Evolutionary conservation across 2,888 invertebrate species (phyloP).

Genomic region (Bembecia ichneumoniformis): DNA sequence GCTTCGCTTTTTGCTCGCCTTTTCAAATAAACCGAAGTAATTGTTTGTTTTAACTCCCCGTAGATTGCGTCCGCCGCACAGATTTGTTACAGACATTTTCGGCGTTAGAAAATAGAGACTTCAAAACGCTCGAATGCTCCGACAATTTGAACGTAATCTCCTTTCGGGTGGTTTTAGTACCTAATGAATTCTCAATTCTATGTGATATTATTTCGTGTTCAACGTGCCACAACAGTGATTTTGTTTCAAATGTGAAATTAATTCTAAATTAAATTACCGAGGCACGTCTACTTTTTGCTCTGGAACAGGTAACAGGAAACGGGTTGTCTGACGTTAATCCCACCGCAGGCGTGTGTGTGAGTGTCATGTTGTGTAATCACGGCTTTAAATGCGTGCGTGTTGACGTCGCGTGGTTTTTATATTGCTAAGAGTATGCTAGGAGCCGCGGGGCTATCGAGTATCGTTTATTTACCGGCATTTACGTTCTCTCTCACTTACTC

Average conservation of each 20-base stretch:
- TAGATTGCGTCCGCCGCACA: slow-evolving; percentile 59
- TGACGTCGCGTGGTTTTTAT: slow-evolving; percentile 53
- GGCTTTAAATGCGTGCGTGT: slow-evolving; percentile 40
- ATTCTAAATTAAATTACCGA: slow-evolving; percentile 62
- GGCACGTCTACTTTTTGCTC: slow-evolving; percentile 53
- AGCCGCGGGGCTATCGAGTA: slow-evolving; percentile 42
- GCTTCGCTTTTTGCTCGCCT: slow-evolving; percentile 62
- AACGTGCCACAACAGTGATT: slow-evolving; percentile 14
- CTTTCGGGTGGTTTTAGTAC: slow-evolving; percentile 9
- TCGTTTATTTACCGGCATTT: slow-evolving; percentile 40
- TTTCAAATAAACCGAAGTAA: slow-evolving; percentile 68
- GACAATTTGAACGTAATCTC: slow-evolving; percentile 19
- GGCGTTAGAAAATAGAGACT: slow-evolving; percentile 54
- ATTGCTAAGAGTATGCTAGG: slow-evolving; percentile 28
- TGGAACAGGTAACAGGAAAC: slow-evolving; percentile 68
- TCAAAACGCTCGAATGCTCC: slow-evolving; percentile 49
- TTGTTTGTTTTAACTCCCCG: slow-evolving; percentile 69
- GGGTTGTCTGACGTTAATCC: slow-evolving; percentile 66
- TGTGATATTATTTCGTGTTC: slow-evolving; percentile 11
- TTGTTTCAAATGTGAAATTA: slow-evolving; percentile 58
- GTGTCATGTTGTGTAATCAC: slow-evolving; percentile 26
- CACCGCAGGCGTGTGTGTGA: slow-evolving; percentile 31
- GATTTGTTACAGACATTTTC: slow-evolving; percentile 51
- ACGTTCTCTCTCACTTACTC: slow-evolving; percentile 35
- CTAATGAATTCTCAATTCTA: slow-evolving; percentile 16